These are phyloP conservation scores for Melipona beecheii DNA, from an alignment of 2,888 invertebrate species.

Conservation along the genomic window DNA sequence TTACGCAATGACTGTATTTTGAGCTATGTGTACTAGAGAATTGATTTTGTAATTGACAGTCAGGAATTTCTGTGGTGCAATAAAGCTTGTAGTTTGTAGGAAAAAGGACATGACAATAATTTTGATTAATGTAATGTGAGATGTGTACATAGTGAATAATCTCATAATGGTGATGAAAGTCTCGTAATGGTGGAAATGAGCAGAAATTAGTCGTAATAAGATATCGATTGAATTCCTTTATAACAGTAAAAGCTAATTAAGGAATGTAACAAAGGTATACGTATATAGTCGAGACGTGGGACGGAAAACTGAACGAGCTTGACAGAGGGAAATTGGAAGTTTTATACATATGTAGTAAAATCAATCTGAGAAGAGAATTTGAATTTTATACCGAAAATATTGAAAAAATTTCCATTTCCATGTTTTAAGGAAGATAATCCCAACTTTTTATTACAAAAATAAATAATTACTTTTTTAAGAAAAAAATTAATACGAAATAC, in stretches of 20 bases:
- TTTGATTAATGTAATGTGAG: not conserved
- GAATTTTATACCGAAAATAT: no score
- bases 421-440: not conserved
- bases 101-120: not conserved
- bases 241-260: conserved; percentile 12
- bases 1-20: not conserved
- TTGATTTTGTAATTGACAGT: not conserved
- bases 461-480: no score
- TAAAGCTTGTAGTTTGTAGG: no score
- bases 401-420: not conserved
- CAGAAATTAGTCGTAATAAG: not conserved
- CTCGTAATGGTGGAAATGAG: not conserved
- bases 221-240: conserved; percentile 16
- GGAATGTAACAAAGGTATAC: not conserved
- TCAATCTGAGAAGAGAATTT: not conserved
- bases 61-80: not conserved
- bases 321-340: not conserved
- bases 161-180: not conserved
- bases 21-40: not conserved
- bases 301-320: not conserved
- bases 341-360: not conserved
- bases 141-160: not conserved
- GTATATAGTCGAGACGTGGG: not conserved
- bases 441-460: no score
- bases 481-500: no score